phyloP scores from a whole-genome alignment of 2,797 vertebrate species.

The Sebastes glaucus region DNA sequence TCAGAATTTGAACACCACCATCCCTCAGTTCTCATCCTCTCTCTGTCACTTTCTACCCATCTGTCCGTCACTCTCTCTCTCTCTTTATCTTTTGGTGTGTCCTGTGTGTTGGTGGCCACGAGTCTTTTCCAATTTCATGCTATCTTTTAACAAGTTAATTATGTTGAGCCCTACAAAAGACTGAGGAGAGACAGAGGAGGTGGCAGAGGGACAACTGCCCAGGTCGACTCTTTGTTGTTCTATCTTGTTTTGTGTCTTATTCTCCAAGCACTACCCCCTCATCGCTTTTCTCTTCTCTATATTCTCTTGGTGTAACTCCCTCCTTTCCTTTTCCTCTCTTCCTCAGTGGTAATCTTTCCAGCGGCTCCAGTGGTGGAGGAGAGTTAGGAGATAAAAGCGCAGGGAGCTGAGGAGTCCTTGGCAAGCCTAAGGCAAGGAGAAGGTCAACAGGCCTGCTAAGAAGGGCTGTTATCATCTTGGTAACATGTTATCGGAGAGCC shows the following conservation, averaged over 20 bases:
- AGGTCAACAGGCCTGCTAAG: conserved; percentile 92
- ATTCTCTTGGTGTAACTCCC: conserved; percentile 48
- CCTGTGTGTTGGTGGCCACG: conserved; percentile 46
- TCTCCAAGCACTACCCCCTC: conserved; percentile 31
- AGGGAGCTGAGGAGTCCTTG: conserved; percentile 88
- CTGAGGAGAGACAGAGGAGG: conserved; percentile 36
- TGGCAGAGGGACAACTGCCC: conserved; percentile 65
- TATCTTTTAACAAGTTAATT: conserved; percentile 79
- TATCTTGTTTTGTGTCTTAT: conserved; percentile 54
- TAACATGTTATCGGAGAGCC: conserved; percentile 91
- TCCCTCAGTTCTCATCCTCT: conserved; percentile 17
- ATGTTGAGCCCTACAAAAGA: conserved; percentile 70
- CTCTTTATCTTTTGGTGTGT: conserved; percentile 47
- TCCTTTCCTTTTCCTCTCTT: conserved; percentile 51
- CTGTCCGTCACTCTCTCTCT: conserved; percentile 15
- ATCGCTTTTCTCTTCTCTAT: conserved; percentile 37
- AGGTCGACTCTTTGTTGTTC: conserved; percentile 65
- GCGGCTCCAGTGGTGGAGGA: conserved; percentile 64
- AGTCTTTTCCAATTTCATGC: conserved; percentile 74
- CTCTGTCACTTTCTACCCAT: conserved; percentile 6
- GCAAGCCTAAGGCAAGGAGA: conserved; percentile 88
- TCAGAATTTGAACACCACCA: conserved; percentile 12
- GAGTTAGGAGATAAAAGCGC: conserved; percentile 88
- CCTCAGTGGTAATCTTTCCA: conserved; percentile 76
- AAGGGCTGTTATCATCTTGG: conserved; percentile 90